Evolutionary conservation across 2,113 vertebrate genomes (phyloP).

Genomic region (Diphyllodes magnificus): DNA sequence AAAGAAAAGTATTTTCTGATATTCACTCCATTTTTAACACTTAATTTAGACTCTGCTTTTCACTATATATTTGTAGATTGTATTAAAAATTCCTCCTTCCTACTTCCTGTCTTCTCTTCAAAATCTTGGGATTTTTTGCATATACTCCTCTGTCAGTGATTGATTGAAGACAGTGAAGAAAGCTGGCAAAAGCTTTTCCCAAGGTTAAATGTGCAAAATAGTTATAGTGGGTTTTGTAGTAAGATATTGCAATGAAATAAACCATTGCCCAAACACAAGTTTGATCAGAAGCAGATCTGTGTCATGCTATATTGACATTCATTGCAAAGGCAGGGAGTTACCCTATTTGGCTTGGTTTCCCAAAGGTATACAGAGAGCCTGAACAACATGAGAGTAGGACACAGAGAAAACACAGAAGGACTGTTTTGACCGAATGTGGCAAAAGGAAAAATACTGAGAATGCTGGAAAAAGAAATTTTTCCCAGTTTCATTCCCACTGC

Average conservation of each 20-base stretch:
- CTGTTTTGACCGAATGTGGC: not conserved
- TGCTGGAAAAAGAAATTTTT: not conserved
- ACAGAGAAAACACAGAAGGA: not conserved
- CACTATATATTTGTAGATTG: not conserved
- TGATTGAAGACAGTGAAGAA: not conserved
- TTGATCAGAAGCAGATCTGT: not conserved
- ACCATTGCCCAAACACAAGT: not conserved
- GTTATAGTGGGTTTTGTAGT: not conserved
- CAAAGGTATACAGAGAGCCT: not conserved
- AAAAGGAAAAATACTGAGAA: not conserved
- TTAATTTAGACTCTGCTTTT: not conserved
- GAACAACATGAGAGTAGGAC: not conserved
- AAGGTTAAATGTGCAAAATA: not conserved
- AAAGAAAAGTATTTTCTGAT: not conserved
- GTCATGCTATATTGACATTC: not conserved
- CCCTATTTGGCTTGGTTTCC: not conserved
- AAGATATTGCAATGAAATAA: not conserved
- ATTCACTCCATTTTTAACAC: not conserved
- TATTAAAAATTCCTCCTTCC: slow-evolving; percentile 1
- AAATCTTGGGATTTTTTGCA: not conserved
- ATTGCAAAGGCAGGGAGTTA: not conserved
- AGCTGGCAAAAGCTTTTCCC: not conserved
- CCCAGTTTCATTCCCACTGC: not conserved
- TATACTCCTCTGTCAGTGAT: not conserved
- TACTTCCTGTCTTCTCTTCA: not conserved